Conservation (phyloP, 2,797 vertebrate genomes). For the Mergus octosetaceus region DNA sequence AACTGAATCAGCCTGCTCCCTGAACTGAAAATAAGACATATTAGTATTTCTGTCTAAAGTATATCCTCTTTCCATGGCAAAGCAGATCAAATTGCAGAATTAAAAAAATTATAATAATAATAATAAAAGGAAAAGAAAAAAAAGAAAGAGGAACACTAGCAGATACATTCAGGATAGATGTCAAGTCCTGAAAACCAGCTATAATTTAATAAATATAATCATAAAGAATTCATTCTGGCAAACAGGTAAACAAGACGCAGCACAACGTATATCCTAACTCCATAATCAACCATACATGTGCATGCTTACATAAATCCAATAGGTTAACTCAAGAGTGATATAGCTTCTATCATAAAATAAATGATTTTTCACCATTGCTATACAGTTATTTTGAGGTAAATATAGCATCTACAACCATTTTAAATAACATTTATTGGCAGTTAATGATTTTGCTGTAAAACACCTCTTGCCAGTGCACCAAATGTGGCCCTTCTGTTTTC, state of each 20-base stretch:
- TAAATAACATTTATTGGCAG: neutral
- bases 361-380: neutral
- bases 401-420: neutral
- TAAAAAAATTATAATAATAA: neutral
- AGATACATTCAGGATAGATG: neutral
- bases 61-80: neutral
- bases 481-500: neutral
- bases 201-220: neutral
- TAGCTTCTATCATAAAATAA: neutral
- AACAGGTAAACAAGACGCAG: neutral
- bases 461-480: fast-evolving
- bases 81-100: neutral
- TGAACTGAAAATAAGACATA: neutral
- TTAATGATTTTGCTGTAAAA: neutral
- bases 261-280: neutral
- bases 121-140: no score
- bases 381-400: neutral
- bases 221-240: neutral
- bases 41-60: neutral
- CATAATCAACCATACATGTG: neutral
- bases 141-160: neutral
- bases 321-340: neutral
- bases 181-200: neutral
- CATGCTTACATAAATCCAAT: neutral
- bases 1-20: neutral